These are phyloP conservation scores for Gobionotothen gibberifrons DNA, from an alignment of 2,797 vertebrate species.

Conservation along the genomic window DNA sequence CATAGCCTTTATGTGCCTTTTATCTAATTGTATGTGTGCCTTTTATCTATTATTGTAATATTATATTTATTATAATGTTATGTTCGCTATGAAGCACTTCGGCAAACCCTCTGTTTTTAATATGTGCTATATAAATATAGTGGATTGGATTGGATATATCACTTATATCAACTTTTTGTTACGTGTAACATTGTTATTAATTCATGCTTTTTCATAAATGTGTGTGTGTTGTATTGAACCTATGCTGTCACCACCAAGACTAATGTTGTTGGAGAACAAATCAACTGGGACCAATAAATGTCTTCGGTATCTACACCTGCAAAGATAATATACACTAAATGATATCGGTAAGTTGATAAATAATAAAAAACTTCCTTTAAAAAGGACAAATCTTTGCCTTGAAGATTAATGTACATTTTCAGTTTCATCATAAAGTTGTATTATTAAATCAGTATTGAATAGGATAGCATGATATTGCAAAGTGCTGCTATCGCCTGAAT, in stretches of 20 bases:
- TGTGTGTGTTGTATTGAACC: constrained; percentile 1
- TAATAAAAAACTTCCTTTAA: background rate
- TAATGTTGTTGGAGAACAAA: background rate
- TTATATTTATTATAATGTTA: too few relatives aligned
- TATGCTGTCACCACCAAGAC: background rate
- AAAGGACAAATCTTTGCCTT: background rate
- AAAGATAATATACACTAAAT: background rate
- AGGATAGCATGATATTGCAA: background rate
- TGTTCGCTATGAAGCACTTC: too few relatives aligned
- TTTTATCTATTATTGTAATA: too few relatives aligned
- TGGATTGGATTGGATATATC: too few relatives aligned
- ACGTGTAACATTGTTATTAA: constrained; percentile 8
- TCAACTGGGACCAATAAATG: constrained; percentile 1
- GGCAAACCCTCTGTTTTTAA: too few relatives aligned
- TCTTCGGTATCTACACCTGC: background rate
- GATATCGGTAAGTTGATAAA: constrained; percentile 4
- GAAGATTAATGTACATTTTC: background rate
- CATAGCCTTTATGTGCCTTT: too few relatives aligned
- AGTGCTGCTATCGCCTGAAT: background rate
- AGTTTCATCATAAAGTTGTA: background rate
- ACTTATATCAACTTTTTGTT: background rate
- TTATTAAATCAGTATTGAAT: background rate
- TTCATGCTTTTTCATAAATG: background rate
- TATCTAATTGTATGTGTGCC: too few relatives aligned
- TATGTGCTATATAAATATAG: too few relatives aligned